These are phyloP conservation scores for Thaleichthys pacificus DNA, from an alignment of 2,797 vertebrate genomes.

Conservation along the genomic window DNA sequence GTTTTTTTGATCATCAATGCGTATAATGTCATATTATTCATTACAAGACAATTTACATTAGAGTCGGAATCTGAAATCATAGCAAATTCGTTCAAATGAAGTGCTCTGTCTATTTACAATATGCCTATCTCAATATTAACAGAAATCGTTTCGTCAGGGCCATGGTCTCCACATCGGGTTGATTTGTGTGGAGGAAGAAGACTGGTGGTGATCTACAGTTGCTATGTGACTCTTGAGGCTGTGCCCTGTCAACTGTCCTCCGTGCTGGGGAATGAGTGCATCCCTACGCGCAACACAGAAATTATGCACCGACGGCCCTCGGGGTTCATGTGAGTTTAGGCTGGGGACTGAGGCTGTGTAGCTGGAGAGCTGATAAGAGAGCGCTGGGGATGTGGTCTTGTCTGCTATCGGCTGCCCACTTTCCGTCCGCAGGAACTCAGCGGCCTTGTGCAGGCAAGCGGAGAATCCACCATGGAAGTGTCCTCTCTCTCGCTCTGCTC, in stretches of 20 bases:
- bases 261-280: background rate
- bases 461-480: background rate
- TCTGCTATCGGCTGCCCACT: background rate
- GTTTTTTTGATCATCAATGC: too few relatives aligned
- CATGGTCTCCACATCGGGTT: slow-evolving; percentile 22
- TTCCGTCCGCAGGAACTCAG: background rate
- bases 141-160: slow-evolving; percentile 2
- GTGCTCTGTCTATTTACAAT: background rate
- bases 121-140: background rate
- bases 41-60: too few relatives aligned
- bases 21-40: too few relatives aligned
- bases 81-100: background rate
- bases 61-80: too few relatives aligned
- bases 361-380: slow-evolving; percentile 1
- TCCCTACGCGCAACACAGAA: background rate
- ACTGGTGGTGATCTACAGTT: background rate
- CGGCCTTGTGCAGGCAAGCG: background rate
- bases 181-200: slow-evolving; percentile 1
- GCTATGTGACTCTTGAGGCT: background rate
- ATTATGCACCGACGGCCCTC: background rate
- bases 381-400: background rate
- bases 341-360: background rate
- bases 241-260: background rate
- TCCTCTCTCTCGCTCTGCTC: background rate
- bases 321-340: background rate